A percentile compares a stretch with the other conserved stretches of the same genome.
phyloP scores from a whole-genome alignment of 2,113 vertebrate genomes.

The Chitala chitala region DNA sequence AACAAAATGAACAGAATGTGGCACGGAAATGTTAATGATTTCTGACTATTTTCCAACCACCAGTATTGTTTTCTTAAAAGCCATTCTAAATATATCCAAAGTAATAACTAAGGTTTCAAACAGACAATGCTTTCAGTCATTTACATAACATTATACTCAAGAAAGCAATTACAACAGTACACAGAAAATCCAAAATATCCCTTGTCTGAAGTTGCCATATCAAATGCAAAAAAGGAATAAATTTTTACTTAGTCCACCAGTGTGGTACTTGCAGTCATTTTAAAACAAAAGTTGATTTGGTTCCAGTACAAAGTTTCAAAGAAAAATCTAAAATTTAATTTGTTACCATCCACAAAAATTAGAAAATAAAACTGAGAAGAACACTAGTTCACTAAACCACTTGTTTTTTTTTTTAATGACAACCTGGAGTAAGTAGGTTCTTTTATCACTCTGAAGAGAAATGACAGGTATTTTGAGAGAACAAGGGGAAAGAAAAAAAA shows the following conservation, averaged over 20 bases:
- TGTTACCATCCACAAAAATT: not conserved
- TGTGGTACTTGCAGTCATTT: slow-evolving; percentile 6
- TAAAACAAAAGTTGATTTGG: not conserved
- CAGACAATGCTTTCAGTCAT: not conserved
- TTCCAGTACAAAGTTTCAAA: slow-evolving; percentile 6
- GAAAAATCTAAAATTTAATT: not conserved
- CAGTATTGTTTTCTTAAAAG: not conserved
- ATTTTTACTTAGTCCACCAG: slow-evolving; percentile 12
- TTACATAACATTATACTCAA: not conserved
- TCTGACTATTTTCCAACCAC: not conserved
- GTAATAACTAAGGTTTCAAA: not conserved
- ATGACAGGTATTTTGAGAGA: not conserved
- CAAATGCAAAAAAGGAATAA: too few relatives aligned
- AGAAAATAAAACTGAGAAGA: not conserved
- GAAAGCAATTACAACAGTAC: too few relatives aligned
- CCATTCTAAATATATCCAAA: not conserved
- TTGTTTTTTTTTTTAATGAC: slow-evolving; percentile 8
- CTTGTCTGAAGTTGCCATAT: too few relatives aligned
- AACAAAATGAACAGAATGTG: not conserved
- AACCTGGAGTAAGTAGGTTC: not conserved
- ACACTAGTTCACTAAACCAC: not conserved
- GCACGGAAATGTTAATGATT: not conserved
- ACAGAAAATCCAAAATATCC: too few relatives aligned
- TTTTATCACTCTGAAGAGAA: not conserved
- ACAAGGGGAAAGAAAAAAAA: too few relatives aligned